Evolutionary conservation across 2,797 vertebrate species (phyloP), one percentile per base, ranked within the genome.

Genomic region (Tapirus indicus): DNA sequence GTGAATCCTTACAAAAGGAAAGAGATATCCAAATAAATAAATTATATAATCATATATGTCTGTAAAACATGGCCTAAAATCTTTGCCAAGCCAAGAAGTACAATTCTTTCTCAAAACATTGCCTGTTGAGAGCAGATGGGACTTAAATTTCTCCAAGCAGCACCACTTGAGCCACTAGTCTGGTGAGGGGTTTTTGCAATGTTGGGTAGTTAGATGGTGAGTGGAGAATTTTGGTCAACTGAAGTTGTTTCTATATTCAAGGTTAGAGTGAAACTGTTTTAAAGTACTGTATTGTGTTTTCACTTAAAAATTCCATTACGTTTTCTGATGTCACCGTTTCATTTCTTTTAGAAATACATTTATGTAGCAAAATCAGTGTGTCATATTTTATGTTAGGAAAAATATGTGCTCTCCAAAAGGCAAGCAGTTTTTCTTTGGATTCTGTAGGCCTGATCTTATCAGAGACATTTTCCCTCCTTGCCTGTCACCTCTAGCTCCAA

Each of bases 21-120:
- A 66, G 21, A 95, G 23, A 66, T 66, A 88, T 23, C 21, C 38
- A 96, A 84, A 90, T 20, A 94, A 79, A 90, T 79, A 77, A 74
- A 68, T 87, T 17, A 88, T 86, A 52, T 66, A 84, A 88, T 90
- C 41, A 44, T 64, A 68, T 87, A 21, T 94, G 21, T 91, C 18
- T 89, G 74, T 97, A 85, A 93, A 97, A 94, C 20, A 82, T 18
- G 35, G 7, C 47, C 41, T 91, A 85, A 93, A 82, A 84, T 78
- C 47, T 68, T 93, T 96, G 54, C 32, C 2, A 82, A 94, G 68
- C 27, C 47, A 91, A 91, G 38, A 82, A 80, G 27, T 69, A 82
- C 7, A 82, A 64, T 90, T 93, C 12, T 90, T 94, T 97, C 92
- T 78, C 52, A 94, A 66, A 95, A 95, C 2, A 32, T 84, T 95